These are phyloP conservation scores for Hemaris fuciformis DNA, from an alignment of 2,888 invertebrate genomes.

Conservation along the genomic window DNA sequence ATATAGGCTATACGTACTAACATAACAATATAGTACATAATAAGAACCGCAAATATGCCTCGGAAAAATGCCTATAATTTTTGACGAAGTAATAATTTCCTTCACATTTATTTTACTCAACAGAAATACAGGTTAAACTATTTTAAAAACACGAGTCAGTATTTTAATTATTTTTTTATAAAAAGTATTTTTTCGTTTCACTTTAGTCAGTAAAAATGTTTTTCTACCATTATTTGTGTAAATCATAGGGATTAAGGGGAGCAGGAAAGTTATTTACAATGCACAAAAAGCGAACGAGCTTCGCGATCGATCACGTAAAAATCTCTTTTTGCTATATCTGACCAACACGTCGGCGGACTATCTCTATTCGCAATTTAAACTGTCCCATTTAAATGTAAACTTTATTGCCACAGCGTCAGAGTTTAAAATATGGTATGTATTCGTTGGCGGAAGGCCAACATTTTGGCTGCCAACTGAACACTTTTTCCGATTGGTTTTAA, in stretches of 20 bases:
- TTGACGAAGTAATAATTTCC: background rate
- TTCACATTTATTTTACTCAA: background rate
- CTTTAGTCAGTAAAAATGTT: background rate
- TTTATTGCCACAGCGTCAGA: conserved; percentile 4
- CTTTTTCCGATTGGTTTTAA: conserved; percentile 18
- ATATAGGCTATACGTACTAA: no score
- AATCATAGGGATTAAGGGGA: background rate
- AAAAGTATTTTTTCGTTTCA: background rate
- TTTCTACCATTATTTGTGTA: background rate
- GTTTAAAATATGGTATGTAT: conserved; percentile 10
- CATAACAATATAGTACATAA: no score
- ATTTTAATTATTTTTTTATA: background rate
- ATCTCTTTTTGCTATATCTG: conserved; percentile 13
- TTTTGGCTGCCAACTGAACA: conserved; percentile 18
- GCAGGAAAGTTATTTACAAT: background rate
- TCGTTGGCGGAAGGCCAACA: conserved; percentile 15
- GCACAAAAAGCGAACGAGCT: background rate
- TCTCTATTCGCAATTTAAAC: conserved; percentile 6
- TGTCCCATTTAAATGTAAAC: conserved; percentile 11
- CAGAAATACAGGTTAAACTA: background rate
- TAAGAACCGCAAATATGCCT: no score
- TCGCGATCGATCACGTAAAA: conserved; percentile 2
- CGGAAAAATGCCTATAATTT: background rate
- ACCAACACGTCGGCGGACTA: conserved; percentile 16
- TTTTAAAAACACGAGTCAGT: background rate